These are phyloP conservation scores for Linyphia triangularis DNA, from an alignment of 2,888 invertebrate species.

Conservation along the genomic window DNA sequence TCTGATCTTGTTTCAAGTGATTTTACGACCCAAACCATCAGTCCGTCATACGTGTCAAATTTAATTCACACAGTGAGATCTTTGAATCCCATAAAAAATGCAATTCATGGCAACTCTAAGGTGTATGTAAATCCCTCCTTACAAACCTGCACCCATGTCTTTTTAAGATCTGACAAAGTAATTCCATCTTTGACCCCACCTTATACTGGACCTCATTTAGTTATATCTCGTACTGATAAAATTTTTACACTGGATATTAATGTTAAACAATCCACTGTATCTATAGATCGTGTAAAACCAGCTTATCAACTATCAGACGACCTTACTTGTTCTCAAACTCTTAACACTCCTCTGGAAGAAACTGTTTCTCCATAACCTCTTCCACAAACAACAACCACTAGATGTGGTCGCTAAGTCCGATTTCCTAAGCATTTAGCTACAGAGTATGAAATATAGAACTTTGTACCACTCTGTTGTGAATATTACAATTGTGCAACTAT, in stretches of 20 bases:
- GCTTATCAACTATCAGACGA: not conserved
- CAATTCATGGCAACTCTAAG: not conserved
- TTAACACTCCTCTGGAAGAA: too few species aligned
- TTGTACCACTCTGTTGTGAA: too few species aligned
- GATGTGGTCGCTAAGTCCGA: too few species aligned
- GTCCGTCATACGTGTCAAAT: not conserved
- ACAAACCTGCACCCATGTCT: slow-evolving; percentile 4
- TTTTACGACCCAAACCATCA: not conserved
- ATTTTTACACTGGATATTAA: not conserved
- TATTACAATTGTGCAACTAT: too few species aligned
- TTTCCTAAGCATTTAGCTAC: too few species aligned
- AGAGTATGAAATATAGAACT: too few species aligned
- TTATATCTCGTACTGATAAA: not conserved
- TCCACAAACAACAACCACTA: too few species aligned
- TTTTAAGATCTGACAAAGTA: not conserved
- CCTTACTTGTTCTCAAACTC: too few species aligned
- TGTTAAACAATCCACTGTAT: not conserved
- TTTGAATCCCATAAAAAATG: not conserved
- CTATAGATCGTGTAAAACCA: not conserved
- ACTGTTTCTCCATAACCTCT: too few species aligned
- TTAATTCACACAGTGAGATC: not conserved
- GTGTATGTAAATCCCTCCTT: not conserved
- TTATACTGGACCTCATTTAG: not conserved
- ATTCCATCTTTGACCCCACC: not conserved
- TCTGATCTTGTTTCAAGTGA: not conserved